These are phyloP conservation scores for Lydus trimaculatus DNA, from an alignment of 2,888 invertebrate genomes.

Conservation along the genomic window DNA sequence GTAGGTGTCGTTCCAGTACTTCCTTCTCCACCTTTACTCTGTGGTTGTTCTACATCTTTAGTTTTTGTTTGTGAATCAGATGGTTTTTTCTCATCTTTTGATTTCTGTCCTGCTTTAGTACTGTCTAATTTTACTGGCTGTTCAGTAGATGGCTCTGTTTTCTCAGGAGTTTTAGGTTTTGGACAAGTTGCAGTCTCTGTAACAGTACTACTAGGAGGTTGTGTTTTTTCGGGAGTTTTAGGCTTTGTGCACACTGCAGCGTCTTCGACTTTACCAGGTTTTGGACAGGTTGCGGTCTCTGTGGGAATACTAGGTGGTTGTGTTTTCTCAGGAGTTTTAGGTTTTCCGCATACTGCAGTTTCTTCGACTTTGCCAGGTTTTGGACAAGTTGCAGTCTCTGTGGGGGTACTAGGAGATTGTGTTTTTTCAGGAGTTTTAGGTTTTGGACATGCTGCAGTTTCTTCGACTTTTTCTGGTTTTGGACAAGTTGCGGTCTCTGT, in stretches of 20 bases:
- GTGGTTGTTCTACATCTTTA: slow-evolving; percentile 45
- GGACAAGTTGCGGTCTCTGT: too few species aligned
- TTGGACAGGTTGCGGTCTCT: too few species aligned
- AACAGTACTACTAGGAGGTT: too few species aligned
- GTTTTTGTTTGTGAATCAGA: slow-evolving; percentile 8
- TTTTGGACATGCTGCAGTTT: not conserved
- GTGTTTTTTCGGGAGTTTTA: not conserved
- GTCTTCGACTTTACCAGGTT: not conserved
- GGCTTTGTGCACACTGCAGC: not conserved
- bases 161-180: not conserved
- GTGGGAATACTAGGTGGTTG: not conserved
- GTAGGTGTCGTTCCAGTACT: slow-evolving; percentile 39
- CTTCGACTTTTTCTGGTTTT: not conserved
- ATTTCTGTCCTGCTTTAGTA: not conserved
- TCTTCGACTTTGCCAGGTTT: too few species aligned
- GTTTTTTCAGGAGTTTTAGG: not conserved
- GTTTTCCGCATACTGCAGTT: too few species aligned
- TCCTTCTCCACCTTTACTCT: slow-evolving; percentile 44
- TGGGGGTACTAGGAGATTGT: slow-evolving; percentile 8
- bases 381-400: not conserved
- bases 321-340: not conserved
- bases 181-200: not conserved
- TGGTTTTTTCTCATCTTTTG: slow-evolving; percentile 25
- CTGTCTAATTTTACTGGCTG: slow-evolving; percentile 19
- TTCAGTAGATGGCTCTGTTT: not conserved